These are phyloP conservation scores for Neodiprion virginianus DNA, from an alignment of 1,140 invertebrate genomes.

Conservation along the genomic window DNA sequence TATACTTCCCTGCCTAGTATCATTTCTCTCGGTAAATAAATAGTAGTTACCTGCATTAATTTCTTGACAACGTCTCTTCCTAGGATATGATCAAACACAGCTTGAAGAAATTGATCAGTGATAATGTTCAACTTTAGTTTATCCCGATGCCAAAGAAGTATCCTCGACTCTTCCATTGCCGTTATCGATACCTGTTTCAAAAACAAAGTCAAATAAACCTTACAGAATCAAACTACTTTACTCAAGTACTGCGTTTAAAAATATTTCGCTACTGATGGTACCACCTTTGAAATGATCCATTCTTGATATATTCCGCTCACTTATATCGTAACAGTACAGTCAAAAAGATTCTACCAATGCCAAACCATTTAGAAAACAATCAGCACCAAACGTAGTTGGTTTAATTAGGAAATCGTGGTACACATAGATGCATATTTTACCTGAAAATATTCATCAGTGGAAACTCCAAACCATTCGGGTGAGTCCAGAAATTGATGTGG, in stretches of 20 bases:
- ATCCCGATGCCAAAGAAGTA: slow-evolving; percentile 87
- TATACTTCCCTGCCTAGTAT: too few relatives aligned
- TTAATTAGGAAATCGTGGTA: background rate
- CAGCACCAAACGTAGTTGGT: too few relatives aligned
- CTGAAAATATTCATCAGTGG: slow-evolving; percentile 88
- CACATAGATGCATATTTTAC: slow-evolving; percentile 58
- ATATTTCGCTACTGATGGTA: too few relatives aligned
- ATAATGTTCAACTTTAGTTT: slow-evolving; percentile 86
- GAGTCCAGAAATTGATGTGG: slow-evolving; percentile 92
- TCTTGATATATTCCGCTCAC: too few relatives aligned
- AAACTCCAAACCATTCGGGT: slow-evolving; percentile 91
- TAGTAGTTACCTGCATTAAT: slow-evolving; percentile 78
- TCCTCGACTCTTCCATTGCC: slow-evolving; percentile 85
- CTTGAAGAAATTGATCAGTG: slow-evolving; percentile 82
- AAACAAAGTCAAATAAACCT: slow-evolving; percentile 11
- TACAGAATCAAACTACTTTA: slow-evolving; percentile 10
- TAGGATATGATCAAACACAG: slow-evolving; percentile 86
- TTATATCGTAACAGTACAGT: too few relatives aligned
- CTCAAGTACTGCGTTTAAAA: too few relatives aligned
- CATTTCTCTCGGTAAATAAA: too few relatives aligned
- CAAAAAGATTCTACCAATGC: too few relatives aligned
- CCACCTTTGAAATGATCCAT: too few relatives aligned
- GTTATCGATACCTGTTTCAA: slow-evolving; percentile 78
- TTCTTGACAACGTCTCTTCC: slow-evolving; percentile 90
- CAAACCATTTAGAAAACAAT: too few relatives aligned